phyloP scores from a whole-genome alignment of 2,113 vertebrate genomes.

The Cebidichthys violaceus region DNA sequence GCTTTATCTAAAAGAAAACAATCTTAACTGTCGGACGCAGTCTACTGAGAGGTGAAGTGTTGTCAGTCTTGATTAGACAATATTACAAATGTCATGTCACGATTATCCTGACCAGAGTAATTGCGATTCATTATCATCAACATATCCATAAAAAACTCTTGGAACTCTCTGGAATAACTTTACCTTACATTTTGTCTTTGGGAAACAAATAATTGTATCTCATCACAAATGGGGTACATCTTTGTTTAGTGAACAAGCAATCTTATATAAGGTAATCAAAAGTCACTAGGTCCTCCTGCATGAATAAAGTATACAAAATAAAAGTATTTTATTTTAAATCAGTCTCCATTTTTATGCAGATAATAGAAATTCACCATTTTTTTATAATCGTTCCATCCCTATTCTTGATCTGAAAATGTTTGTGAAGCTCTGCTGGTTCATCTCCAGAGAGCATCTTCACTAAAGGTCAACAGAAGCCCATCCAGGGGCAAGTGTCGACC shows the following conservation, averaged over 20 bases:
- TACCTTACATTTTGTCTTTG: too few species aligned
- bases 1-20: neutral
- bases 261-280: neutral
- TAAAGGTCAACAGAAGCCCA: conserved; percentile 12
- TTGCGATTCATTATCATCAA: neutral
- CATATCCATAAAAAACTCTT: neutral
- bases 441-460: conserved; percentile 14
- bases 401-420: neutral
- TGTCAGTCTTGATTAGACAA: neutral
- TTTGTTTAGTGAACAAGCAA: neutral
- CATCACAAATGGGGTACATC: neutral
- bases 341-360: neutral
- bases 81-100: neutral
- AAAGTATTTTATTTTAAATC: neutral
- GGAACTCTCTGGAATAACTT: neutral
- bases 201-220: neutral
- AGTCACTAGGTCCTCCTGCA: neutral
- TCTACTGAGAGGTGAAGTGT: neutral
- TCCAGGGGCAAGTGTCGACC: conserved; percentile 40
- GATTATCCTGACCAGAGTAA: neutral
- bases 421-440: neutral
- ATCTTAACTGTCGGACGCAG: neutral
- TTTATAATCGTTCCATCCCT: neutral
- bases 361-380: neutral
- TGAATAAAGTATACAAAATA: neutral